phyloP scores from a whole-genome alignment of 2,113 vertebrate species.

The Ammodytes marinus region DNA sequence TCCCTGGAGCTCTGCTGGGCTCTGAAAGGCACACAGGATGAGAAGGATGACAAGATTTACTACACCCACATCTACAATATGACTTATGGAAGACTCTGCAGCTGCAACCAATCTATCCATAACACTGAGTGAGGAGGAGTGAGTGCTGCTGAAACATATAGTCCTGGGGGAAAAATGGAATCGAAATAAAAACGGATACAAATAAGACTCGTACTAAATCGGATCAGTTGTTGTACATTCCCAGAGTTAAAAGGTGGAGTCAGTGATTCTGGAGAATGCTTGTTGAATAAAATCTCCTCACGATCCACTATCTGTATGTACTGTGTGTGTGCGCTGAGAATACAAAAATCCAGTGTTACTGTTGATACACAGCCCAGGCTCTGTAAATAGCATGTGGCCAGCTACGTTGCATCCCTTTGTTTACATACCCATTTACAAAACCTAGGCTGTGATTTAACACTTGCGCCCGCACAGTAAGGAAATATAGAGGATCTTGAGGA shows the following conservation, averaged over 20 bases:
- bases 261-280: too few relatives aligned
- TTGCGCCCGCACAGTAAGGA: too few relatives aligned
- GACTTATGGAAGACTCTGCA: constrained; percentile 18
- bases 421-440: too few relatives aligned
- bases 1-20: constrained; percentile 89
- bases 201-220: background rate
- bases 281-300: too few relatives aligned
- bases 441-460: too few relatives aligned
- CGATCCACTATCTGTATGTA: too few relatives aligned
- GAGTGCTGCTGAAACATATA: background rate
- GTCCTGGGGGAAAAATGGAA: background rate
- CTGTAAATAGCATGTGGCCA: too few relatives aligned
- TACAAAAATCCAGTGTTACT: too few relatives aligned
- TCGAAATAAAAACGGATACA: background rate
- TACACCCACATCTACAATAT: constrained; percentile 38
- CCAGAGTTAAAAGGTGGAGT: background rate
- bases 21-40: constrained; percentile 82
- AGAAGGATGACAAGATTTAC: constrained; percentile 38
- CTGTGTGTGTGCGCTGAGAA: too few relatives aligned
- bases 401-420: too few relatives aligned
- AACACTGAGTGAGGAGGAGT: background rate
- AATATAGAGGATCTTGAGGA: too few relatives aligned
- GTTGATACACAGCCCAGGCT: too few relatives aligned
- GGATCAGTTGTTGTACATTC: background rate
- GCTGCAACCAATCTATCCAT: background rate